Evolutionary conservation across 2,797 vertebrate species (phyloP).

Genomic region (Myiothlypis chrysogaster): DNA sequence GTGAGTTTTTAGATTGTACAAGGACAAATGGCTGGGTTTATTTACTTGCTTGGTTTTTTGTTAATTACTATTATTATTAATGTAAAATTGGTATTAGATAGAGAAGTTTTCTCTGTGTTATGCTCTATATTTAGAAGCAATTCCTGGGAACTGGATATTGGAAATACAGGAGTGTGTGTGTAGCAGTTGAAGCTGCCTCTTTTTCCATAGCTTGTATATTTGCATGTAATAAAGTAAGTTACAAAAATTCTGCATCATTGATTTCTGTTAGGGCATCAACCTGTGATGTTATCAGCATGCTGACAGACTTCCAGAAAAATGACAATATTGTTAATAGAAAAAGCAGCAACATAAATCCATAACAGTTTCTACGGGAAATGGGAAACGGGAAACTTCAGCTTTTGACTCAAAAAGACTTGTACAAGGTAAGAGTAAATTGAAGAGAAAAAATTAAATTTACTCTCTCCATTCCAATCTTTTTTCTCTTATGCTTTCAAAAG

Average conservation of each 20-base stretch:
- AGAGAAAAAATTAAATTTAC: neutral
- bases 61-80: neutral
- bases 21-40: neutral
- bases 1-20: neutral
- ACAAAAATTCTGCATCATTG: neutral
- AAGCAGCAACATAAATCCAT: neutral
- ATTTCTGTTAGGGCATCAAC: neutral
- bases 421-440: neutral
- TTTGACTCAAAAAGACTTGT: neutral
- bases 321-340: neutral
- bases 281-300: neutral
- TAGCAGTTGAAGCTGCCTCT: neutral
- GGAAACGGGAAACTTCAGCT: neutral
- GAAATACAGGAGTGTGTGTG: neutral
- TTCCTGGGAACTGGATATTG: neutral
- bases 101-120: neutral
- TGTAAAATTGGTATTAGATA: neutral
- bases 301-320: neutral
- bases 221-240: neutral
- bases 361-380: neutral
- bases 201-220: neutral
- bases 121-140: neutral
- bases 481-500: neutral
- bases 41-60: rapidly evolving
- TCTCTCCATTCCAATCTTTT: neutral